Evolutionary conservation across 2,113 vertebrate species (phyloP).

Genomic region (Gadus macrocephalus): DNA sequence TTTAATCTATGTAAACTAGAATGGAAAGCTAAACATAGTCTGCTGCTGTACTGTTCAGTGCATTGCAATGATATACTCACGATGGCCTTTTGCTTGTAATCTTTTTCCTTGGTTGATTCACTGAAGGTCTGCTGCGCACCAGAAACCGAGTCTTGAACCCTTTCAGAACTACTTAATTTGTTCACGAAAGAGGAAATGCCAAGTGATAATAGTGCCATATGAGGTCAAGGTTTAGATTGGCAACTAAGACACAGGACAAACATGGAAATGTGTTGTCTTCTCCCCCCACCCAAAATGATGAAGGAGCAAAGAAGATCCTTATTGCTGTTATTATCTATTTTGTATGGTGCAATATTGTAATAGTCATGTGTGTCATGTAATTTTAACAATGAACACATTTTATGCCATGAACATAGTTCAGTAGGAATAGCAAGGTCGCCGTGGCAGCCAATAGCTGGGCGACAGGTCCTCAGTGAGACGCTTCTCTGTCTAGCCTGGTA

Average conservation of each 20-base stretch:
- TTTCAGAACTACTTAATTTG: too few relatives aligned
- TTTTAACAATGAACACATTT: background rate
- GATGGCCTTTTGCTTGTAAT: constrained; percentile 37
- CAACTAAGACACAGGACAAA: too few relatives aligned
- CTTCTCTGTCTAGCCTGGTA: constrained; percentile 25
- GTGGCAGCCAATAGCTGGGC: constrained; percentile 31
- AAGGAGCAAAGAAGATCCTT: too few relatives aligned
- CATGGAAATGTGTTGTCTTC: too few relatives aligned
- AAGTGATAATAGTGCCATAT: too few relatives aligned
- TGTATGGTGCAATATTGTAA: background rate
- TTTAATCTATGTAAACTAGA: constrained; percentile 45
- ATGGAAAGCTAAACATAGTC: constrained; percentile 54
- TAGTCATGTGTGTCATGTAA: background rate
- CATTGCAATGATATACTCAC: constrained; percentile 40
- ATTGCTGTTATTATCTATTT: background rate
- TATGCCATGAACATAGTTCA: constrained; percentile 15
- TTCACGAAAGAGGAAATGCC: too few relatives aligned
- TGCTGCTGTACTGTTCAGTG: constrained; percentile 30
- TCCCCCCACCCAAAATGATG: too few relatives aligned
- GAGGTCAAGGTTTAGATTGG: too few relatives aligned
- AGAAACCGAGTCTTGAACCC: too few relatives aligned
- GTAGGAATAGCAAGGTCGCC: constrained; percentile 37
- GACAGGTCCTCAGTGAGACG: constrained; percentile 25
- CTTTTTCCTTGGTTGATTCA: background rate
- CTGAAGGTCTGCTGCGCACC: too few relatives aligned